Evolutionary conservation across 2,888 invertebrate species (phyloP), one percentile per base, ranked within the genome.

Genomic region (Lepidocyrtoides sp.): DNA sequence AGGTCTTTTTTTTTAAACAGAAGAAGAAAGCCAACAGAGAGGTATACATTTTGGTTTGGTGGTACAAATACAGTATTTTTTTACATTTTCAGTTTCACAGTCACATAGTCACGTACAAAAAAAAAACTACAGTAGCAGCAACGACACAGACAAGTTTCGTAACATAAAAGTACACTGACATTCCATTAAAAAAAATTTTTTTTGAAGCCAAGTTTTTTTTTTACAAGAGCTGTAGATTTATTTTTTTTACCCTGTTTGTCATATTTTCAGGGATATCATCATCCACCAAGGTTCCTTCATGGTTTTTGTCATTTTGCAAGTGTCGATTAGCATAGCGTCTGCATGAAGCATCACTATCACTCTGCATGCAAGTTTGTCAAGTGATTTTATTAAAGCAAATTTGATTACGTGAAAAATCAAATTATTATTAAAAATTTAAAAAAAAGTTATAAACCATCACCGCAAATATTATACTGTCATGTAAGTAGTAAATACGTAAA

Each of bases 311-410:
- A 60, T 57, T 36, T 36, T 36, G 54, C 5, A 48, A 48, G 77
- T 75, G 83, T 17, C 77, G 89, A 66, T 41, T 54, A 75, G 23
- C 44, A 81, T 36, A 51, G 83, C 57, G 51, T 89, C 57, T 89
- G 85, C 86, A 77, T 41, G 90, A 85, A 90, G 90, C 79, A 26
- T 79, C 79, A 51, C 77, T 89, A 57, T 79, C 84, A 44, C 77
- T 90, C 93, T 93, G 92, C 93, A 92, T 92, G 92, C 92, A 92
- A 91, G 91, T 77, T 63, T 57, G 92, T 82, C 32, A 63, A 66
- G 17, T 54, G 69, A 81, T 79, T 83, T 66, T 66, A 20, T 36
- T 69, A 77, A 26, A 83, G 63, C 63, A 26, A n/a, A n/a, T n/a
- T n/a, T n/a, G n/a, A n/a, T n/a, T 44, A 1, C 17, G 23, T 26